These are phyloP conservation scores for Eristalinus aeneus DNA, from an alignment of 2,888 invertebrate species.

Conservation along the genomic window DNA sequence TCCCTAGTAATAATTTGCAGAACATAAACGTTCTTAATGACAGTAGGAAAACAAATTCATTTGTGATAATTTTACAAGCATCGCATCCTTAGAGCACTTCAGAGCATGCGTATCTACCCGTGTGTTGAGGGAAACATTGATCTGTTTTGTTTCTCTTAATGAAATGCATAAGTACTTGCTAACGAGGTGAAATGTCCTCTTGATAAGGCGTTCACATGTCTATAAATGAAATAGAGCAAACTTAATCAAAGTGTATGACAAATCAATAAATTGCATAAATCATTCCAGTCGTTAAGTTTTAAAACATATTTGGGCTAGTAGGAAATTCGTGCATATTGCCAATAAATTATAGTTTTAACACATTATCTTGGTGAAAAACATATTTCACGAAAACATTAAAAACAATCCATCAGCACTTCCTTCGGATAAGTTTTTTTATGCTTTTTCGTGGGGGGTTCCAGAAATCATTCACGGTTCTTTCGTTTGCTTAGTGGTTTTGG, in stretches of 20 bases:
- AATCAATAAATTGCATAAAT: not conserved
- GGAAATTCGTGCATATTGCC: not conserved
- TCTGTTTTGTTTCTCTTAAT: not conserved
- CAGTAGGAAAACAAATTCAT: slow-evolving; percentile 58
- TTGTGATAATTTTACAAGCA: slow-evolving; percentile 19
- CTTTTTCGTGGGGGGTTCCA: slow-evolving; percentile 44
- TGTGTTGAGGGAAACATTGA: not conserved
- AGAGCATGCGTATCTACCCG: not conserved
- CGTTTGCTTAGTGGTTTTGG: slow-evolving; percentile 63
- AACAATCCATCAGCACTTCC: not conserved
- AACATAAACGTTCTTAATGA: not conserved
- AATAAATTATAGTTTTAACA: not conserved
- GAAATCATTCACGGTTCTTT: slow-evolving; percentile 52
- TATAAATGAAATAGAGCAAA: not conserved
- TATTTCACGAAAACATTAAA: not conserved
- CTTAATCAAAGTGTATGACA: not conserved
- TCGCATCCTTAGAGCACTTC: not conserved
- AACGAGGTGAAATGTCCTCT: not conserved
- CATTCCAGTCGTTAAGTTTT: not conserved
- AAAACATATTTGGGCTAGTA: not conserved
- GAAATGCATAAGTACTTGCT: not conserved
- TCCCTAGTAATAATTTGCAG: not conserved
- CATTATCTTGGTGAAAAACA: not conserved
- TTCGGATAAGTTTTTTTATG: not conserved
- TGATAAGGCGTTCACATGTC: not conserved